Base-by-base conservation (phyloP, 2,888 invertebrate genomes). In the Phalera bucephala region DNA sequence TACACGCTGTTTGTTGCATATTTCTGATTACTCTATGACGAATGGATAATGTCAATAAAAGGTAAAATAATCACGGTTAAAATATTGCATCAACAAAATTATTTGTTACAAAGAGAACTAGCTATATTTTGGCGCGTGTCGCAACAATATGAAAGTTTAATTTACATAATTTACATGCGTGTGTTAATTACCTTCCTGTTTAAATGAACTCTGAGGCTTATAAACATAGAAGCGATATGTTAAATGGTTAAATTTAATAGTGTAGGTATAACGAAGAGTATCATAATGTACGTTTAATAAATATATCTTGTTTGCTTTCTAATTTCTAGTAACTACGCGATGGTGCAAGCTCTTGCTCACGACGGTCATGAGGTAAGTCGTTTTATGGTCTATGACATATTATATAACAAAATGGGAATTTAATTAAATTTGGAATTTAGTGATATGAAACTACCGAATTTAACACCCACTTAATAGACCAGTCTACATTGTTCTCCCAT, bases 291-390 rank as follows among this genome's bases (percentile, higher is more conserved):
- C n/a, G n/a, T n/a, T n/a, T n/a, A 3, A 3, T 23, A 12, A 25
- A 25, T 8, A 7, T 11, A 25, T 25, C 8, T 17, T 37, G 5
- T 17, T 26, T 27, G 32, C 10, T 46, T 50, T 55, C 42, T 48
- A 55, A 25, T 46, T 89, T 95, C 89, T 91, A 97, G 97, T 71
- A 97, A 98, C 86, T 98, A 98, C 86, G 95, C 95, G 58, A 96
- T 96, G 93, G 95, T 97, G 11, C 97, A 98, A 79, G 92, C 95
- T 65, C 89, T 98, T 35, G 96, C 96, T 35, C 94, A 95, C 62
- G 94, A 95, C 50, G 97, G 97, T 23, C 97, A 98, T 69, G 98
- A 98, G 84, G 95, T 95, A 85, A 93, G 93, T 91, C 37, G 20
- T 14, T n/a, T 25, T n/a, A 11, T 1, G n/a, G n/a, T n/a, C n/a